These are phyloP conservation scores for Pseudotriccus pelzelni DNA, from an alignment of 2,797 vertebrate species.

Conservation along the genomic window DNA sequence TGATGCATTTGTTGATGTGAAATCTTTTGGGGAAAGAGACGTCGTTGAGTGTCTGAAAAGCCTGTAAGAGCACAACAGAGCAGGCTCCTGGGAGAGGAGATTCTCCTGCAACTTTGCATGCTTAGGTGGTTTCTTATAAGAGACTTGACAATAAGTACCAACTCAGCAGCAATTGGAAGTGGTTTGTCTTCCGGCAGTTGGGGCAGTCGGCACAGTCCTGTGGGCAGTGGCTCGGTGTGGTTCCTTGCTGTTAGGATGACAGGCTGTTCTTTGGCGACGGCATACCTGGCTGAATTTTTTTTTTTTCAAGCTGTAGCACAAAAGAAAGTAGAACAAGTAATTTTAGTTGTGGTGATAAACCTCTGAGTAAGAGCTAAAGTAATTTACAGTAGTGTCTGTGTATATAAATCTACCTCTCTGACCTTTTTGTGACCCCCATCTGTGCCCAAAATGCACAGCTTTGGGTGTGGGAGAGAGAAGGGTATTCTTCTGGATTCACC, in stretches of 20 bases:
- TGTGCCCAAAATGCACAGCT: neutral
- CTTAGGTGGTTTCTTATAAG: neutral
- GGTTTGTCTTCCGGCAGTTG: neutral
- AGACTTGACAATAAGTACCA: neutral
- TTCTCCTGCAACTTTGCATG: neutral
- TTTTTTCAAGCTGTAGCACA: neutral
- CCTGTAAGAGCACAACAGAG: neutral
- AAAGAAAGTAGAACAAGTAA: neutral
- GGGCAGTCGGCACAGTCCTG: neutral
- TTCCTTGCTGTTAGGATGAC: neutral
- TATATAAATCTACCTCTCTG: neutral
- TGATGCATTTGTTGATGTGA: neutral
- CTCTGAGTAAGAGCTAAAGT: neutral
- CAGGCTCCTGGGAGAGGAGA: neutral
- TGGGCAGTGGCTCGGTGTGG: neutral
- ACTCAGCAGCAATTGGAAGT: neutral
- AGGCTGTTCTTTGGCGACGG: neutral
- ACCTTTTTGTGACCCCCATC: rapidly evolving
- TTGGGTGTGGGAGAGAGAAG: neutral
- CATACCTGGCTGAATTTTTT: neutral
- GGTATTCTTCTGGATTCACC: neutral
- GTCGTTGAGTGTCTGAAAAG: rapidly evolving
- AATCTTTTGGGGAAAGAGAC: neutral
- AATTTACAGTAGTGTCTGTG: neutral
- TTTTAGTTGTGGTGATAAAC: neutral